Evolutionary conservation across 35 echinoderm and acorn worm genomes (phyloP).

Genomic region (Holothuria glaberrima): DNA sequence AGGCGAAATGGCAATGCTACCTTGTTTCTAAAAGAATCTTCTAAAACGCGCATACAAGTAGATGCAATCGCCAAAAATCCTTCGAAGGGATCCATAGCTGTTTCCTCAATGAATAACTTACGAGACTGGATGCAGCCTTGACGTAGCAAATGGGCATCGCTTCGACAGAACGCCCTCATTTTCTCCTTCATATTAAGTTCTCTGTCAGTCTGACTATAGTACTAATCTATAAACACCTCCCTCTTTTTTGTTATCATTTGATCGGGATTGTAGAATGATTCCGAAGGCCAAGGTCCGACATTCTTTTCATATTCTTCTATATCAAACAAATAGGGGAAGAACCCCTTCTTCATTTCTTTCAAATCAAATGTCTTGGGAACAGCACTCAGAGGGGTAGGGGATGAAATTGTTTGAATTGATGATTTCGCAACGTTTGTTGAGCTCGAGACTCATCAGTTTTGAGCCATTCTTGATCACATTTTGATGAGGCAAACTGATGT

Average conservation of each 20-base stretch:
- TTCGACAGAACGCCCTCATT: slow-evolving; percentile 65
- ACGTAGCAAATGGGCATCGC: slow-evolving; percentile 75
- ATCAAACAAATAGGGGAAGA: slow-evolving; percentile 81
- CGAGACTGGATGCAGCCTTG: slow-evolving; percentile 68
- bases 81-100: slow-evolving; percentile 65
- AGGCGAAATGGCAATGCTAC: background rate
- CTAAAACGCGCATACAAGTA: slow-evolving; percentile 2
- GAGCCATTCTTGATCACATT: too few species aligned
- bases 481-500: too few species aligned
- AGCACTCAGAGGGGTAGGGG: slow-evolving; percentile 70
- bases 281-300: slow-evolving; percentile 38
- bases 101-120: slow-evolving; percentile 57
- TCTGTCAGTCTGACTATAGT: slow-evolving; percentile 42
- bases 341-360: slow-evolving; percentile 71
- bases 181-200: slow-evolving; percentile 65
- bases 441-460: too few species aligned
- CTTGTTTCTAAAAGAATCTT: background rate
- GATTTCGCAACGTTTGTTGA: background rate
- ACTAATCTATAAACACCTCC: slow-evolving; percentile 54
- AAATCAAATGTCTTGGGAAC: slow-evolving; percentile 72
- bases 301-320: slow-evolving; percentile 56
- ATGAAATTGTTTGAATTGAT: slow-evolving; percentile 82
- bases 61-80: slow-evolving; percentile 75
- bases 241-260: slow-evolving; percentile 50
- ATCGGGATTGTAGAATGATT: slow-evolving; percentile 61